phyloP scores from a whole-genome alignment of 2,888 invertebrate genomes.

The Panopea generosa region DNA sequence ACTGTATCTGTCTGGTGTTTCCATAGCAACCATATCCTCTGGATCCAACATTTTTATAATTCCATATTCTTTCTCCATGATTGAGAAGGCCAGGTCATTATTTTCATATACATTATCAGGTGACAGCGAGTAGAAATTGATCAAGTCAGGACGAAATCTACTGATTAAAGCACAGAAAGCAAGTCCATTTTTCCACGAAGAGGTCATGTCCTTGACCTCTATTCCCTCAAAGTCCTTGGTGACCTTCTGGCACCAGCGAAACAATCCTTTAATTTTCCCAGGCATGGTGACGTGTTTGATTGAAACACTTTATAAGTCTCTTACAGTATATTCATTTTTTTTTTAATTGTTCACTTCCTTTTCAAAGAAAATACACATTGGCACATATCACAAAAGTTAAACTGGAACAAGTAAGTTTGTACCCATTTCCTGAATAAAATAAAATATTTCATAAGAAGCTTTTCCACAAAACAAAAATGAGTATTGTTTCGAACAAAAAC shows the following conservation, averaged over 20 bases:
- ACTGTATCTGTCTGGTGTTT: conserved; percentile 52
- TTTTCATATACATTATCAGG: conserved; percentile 52
- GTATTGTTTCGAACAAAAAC: too few species aligned
- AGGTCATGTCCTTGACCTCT: conserved; percentile 50
- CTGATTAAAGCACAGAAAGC: conserved; percentile 59
- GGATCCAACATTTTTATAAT: conserved; percentile 55
- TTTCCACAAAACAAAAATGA: too few species aligned
- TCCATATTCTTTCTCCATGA: conserved; percentile 54
- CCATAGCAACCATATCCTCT: conserved; percentile 53
- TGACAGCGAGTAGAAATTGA: conserved; percentile 53
- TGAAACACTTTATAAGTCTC: background rate
- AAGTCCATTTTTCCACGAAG: conserved; percentile 61
- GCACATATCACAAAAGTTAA: too few species aligned
- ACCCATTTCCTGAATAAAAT: too few species aligned
- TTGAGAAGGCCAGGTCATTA: conserved; percentile 52
- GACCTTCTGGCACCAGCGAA: conserved; percentile 56
- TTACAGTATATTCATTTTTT: background rate
- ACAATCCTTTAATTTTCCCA: conserved; percentile 57
- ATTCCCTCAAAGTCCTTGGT: conserved; percentile 48
- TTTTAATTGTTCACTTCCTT: too few species aligned
- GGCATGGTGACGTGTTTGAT: conserved; percentile 44
- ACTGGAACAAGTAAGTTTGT: too few species aligned
- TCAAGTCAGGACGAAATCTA: conserved; percentile 57
- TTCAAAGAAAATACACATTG: too few species aligned
- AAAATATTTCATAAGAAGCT: too few species aligned